Conservation (phyloP, 2,888 invertebrate species). For the Amiota minor region DNA sequence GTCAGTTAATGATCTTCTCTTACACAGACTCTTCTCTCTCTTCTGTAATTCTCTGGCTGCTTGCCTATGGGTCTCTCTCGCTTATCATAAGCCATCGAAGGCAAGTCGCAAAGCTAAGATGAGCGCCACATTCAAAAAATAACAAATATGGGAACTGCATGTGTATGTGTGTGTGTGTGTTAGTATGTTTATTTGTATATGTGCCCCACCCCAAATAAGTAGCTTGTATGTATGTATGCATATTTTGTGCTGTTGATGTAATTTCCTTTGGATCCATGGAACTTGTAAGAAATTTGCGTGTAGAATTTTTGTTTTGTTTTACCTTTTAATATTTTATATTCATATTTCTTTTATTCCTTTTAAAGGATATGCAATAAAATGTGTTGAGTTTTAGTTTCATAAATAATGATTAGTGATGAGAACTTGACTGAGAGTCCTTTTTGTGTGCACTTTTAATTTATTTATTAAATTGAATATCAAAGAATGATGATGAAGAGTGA, state of each 20-base stretch:
- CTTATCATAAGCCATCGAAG: too few species aligned
- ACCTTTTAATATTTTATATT: background rate
- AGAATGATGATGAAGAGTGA: too few species aligned
- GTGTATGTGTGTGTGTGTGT: background rate
- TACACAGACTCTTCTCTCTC: background rate
- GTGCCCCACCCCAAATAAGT: conserved; percentile 12
- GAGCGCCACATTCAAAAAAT: background rate
- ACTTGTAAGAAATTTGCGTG: background rate
- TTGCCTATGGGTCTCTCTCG: too few species aligned
- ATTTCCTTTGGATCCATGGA: too few species aligned
- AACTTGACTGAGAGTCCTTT: too few species aligned
- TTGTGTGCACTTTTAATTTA: too few species aligned
- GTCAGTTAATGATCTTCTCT: conserved; percentile 18
- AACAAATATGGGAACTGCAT: conserved; percentile 6
- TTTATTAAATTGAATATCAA: too few species aligned
- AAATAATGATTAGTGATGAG: too few species aligned
- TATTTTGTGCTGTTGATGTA: too few species aligned
- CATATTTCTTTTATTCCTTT: background rate
- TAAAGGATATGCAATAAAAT: background rate
- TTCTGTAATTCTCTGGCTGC: too few species aligned
- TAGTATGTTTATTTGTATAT: background rate
- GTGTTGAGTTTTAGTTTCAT: background rate
- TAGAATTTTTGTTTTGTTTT: background rate
- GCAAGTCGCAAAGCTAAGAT: background rate
- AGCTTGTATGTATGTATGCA: background rate